Evolutionary conservation across 2,888 invertebrate genomes (phyloP).

Genomic region (Endomychus coccineus): DNA sequence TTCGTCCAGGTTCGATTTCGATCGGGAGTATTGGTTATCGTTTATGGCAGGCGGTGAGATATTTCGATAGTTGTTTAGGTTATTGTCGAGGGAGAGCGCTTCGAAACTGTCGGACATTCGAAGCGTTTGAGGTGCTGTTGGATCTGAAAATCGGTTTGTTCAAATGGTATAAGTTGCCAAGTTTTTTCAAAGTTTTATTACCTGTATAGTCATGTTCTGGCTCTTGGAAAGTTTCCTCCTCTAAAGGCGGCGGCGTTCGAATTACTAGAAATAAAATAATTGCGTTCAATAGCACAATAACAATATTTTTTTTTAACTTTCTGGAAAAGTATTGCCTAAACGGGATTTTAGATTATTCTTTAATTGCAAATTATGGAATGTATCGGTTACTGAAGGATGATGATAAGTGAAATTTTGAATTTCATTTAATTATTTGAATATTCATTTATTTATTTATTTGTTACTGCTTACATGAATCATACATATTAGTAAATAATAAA

Average conservation of each 20-base stretch:
- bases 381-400: too few species aligned
- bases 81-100: conserved; percentile 40
- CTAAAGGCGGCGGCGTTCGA: conserved; percentile 51
- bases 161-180: neutral
- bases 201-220: conserved; percentile 41
- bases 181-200: conserved; percentile 14
- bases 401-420: too few species aligned
- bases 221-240: conserved; percentile 44
- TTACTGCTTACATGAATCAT: too few species aligned
- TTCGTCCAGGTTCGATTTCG: conserved; percentile 43
- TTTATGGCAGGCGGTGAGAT: conserved; percentile 28
- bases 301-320: too few species aligned
- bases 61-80: conserved; percentile 34
- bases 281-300: too few species aligned
- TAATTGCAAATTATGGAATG: too few species aligned
- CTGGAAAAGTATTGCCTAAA: too few species aligned
- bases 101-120: conserved; percentile 34
- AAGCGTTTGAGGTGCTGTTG: conserved; percentile 46
- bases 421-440: too few species aligned
- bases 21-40: conserved; percentile 37
- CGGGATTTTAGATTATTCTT: too few species aligned
- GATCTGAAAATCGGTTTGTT: conserved; percentile 37
- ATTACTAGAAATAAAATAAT: conserved; percentile 51
- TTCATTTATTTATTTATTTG: too few species aligned
- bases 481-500: too few species aligned